These are phyloP conservation scores for mouse (Mus musculus) DNA, from an alignment of 2,113 vertebrate species.

Conservation along the genomic window DNA sequence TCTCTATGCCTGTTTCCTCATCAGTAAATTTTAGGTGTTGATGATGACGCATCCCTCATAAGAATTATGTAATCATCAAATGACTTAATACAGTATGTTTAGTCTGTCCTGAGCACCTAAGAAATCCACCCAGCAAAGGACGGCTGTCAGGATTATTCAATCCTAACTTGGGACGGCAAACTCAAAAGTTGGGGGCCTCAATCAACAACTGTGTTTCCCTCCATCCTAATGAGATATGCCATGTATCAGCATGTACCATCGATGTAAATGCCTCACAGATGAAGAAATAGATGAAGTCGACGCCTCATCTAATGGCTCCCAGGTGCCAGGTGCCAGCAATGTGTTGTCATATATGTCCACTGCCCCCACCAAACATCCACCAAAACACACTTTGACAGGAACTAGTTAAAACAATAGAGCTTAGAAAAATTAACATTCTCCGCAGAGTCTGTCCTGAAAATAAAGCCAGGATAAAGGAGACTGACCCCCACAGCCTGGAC, in stretches of 20 bases:
- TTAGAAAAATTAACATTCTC: not conserved
- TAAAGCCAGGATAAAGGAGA: not conserved
- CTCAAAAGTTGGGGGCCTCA: not conserved
- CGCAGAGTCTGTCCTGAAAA: not conserved
- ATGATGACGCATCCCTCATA: not conserved
- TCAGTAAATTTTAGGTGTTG: slow-evolving; percentile 38
- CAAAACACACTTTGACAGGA: not conserved
- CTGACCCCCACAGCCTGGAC: not conserved
- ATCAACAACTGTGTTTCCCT: not conserved
- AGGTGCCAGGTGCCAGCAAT: not conserved
- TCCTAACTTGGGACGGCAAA: not conserved
- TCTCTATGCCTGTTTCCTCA: slow-evolving; percentile 17
- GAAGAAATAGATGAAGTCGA: not conserved
- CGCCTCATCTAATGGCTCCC: not conserved
- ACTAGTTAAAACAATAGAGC: not conserved
- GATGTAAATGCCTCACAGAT: not conserved
- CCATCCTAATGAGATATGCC: not conserved
- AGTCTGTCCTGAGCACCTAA: slow-evolving; percentile 4
- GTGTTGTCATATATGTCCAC: not conserved
- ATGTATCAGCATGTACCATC: not conserved
- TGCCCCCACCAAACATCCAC: not conserved
- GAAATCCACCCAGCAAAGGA: not conserved
- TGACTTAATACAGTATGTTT: slow-evolving; percentile 22
- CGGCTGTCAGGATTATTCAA: not conserved
- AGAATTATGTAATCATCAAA: slow-evolving; percentile 10